Conservation (phyloP, 1,140 invertebrate species). For the Drosophila funebris region DNA sequence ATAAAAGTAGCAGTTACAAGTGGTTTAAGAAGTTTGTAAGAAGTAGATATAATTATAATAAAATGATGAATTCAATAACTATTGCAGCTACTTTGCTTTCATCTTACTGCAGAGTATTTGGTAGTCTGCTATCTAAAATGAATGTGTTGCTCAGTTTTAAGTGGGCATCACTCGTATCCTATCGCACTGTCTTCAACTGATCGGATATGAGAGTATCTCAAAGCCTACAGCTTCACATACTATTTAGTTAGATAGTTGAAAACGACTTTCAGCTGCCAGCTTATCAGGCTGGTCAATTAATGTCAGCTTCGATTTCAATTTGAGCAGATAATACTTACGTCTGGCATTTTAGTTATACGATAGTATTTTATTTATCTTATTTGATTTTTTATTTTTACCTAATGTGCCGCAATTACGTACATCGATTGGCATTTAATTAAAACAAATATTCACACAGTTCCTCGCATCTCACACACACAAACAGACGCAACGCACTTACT, state of each 20-base stretch:
- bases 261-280: slow-evolving; percentile 39
- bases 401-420: slow-evolving; percentile 72
- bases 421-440: slow-evolving; percentile 74
- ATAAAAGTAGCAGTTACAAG: no score
- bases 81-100: background rate
- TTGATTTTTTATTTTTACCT: slow-evolving; percentile 30
- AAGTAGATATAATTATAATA: no score
- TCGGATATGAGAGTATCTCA: slow-evolving; percentile 13
- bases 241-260: background rate
- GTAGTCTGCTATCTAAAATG: background rate
- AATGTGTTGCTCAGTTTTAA: slow-evolving; percentile 2
- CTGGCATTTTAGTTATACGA: slow-evolving; percentile 48
- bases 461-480: background rate
- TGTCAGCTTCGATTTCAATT: slow-evolving; percentile 72
- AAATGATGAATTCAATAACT: no score
- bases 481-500: slow-evolving; percentile 29
- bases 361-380: slow-evolving; percentile 35
- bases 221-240: slow-evolving; percentile 2
- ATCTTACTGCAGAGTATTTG: background rate
- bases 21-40: no score
- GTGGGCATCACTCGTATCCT: background rate
- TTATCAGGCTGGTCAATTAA: slow-evolving; percentile 70
- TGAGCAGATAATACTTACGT: slow-evolving; percentile 63
- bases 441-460: slow-evolving; percentile 62
- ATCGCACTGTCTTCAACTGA: background rate